Evolutionary conservation across 1,140 invertebrate genomes (phyloP).

Genomic region (Hyles euphorbiae): DNA sequence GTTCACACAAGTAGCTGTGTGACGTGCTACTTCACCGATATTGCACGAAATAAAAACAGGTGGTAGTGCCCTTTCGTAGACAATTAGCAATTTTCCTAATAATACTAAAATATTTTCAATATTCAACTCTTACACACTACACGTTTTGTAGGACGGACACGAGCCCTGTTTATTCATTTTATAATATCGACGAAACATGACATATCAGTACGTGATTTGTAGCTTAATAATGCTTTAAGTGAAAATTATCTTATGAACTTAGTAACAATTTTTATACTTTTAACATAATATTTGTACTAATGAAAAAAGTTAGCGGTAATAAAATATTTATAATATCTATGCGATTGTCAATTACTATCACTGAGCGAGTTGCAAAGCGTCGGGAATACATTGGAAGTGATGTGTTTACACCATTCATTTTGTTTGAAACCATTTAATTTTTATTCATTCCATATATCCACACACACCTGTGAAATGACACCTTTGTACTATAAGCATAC

Average conservation of each 20-base stretch:
- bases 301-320: conserved; percentile 43
- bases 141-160: neutral
- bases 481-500: too few species aligned
- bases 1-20: too few species aligned
- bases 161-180: neutral
- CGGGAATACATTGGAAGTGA: conserved; percentile 12
- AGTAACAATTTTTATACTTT: conserved; percentile 52
- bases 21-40: too few species aligned
- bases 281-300: conserved; percentile 53
- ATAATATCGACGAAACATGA: conserved; percentile 8
- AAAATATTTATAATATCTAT: conserved; percentile 40
- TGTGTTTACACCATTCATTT: too few species aligned
- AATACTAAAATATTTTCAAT: neutral
- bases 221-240: conserved; percentile 69
- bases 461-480: too few species aligned
- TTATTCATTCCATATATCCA: too few species aligned
- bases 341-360: conserved; percentile 65
- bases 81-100: neutral
- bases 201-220: conserved; percentile 27
- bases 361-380: conserved; percentile 30
- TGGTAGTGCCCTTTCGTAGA: neutral
- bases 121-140: neutral
- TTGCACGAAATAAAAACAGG: too few species aligned
- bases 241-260: conserved; percentile 70
- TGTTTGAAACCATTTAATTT: too few species aligned